Evolutionary conservation across 2,888 invertebrate species (phyloP).

Genomic region (Spodoptera picta): DNA sequence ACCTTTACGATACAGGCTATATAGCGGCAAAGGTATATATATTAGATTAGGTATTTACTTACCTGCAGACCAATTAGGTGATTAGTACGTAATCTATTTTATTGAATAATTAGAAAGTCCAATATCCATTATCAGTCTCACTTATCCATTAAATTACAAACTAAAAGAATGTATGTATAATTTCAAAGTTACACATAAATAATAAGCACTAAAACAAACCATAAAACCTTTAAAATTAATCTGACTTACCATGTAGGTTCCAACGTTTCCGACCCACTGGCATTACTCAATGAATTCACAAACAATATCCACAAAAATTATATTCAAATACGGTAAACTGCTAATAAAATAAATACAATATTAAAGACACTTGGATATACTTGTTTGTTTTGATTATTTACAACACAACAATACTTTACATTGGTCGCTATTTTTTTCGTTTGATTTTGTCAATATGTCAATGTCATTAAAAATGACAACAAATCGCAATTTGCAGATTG

Average conservation of each 20-base stretch:
- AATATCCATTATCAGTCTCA: no score
- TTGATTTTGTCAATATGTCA: conserved; percentile 52
- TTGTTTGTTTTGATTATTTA: conserved; percentile 44
- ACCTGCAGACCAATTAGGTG: no score
- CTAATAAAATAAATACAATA: conserved; percentile 34
- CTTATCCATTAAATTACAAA: no score
- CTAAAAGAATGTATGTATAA: no score
- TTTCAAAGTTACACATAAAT: no score
- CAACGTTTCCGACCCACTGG: conserved; percentile 92
- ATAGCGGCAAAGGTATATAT: no score
- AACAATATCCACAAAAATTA: conserved; percentile 41
- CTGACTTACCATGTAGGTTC: conserved; percentile 91
- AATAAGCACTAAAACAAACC: no score
- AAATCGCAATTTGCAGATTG: conserved; percentile 22
- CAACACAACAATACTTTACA: conserved; percentile 2
- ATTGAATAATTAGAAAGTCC: no score
- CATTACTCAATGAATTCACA: conserved; percentile 64
- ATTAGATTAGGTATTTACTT: no score
- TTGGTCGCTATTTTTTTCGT: conserved; percentile 28
- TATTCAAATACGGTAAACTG: conserved; percentile 27
- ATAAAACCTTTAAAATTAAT: neutral
- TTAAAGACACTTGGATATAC: conserved; percentile 16
- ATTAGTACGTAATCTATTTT: no score
- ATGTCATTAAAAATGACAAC: conserved; percentile 51
- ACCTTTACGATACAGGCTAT: no score